Percentiles rank a stretch among this genome's conserved stretches.
These are phyloP conservation scores for Rhagoletis zephyria DNA, from an alignment of 1,140 invertebrate genomes.

Conservation along the genomic window DNA sequence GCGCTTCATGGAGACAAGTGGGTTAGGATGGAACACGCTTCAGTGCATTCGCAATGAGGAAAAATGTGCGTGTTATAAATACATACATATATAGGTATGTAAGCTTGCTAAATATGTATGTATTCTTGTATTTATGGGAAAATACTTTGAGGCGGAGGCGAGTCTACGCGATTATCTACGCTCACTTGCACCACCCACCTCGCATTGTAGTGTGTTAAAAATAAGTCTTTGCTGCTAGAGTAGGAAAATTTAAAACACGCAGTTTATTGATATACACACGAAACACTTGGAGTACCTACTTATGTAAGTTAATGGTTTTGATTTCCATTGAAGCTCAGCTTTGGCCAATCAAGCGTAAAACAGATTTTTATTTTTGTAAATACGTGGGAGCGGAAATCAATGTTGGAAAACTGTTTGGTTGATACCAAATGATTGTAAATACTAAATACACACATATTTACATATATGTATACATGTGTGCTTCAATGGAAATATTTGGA, in stretches of 20 bases:
- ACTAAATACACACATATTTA: no score
- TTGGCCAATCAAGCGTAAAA: no score
- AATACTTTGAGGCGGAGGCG: neutral
- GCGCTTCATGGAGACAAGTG: neutral
- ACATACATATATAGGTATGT: neutral
- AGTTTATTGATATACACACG: no score
- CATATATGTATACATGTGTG: no score
- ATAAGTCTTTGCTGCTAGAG: neutral
- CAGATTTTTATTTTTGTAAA: no score
- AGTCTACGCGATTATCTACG: neutral
- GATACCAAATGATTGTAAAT: no score
- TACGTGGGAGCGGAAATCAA: no score
- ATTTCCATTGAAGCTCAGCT: no score
- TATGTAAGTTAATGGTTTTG: no score
- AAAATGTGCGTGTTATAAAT: neutral
- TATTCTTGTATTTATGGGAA: neutral
- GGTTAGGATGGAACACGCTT: neutral
- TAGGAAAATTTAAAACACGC: neutral
- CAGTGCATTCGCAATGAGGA: neutral
- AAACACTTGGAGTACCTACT: no score
- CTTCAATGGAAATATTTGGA: no score
- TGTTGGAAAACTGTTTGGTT: no score
- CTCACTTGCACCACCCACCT: neutral
- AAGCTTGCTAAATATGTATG: neutral
- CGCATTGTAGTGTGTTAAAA: neutral